phyloP scores from a whole-genome alignment of 1,140 invertebrate genomes.

The Eubasilissa regina region DNA sequence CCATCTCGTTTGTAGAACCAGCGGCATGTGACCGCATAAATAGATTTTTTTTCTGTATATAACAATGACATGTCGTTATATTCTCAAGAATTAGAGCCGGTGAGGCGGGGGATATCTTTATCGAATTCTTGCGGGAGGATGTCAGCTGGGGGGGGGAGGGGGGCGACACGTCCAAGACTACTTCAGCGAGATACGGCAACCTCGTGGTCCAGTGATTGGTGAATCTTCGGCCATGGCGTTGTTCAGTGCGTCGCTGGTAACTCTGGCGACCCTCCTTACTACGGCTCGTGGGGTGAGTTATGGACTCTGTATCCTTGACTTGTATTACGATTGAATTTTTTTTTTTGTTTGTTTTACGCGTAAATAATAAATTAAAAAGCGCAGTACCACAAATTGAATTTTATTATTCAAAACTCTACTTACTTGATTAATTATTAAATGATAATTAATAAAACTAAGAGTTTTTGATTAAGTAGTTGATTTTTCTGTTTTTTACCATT shows the following conservation, averaged over 20 bases:
- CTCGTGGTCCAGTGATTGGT: conserved; percentile 7
- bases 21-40: background rate
- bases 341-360: background rate
- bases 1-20: background rate
- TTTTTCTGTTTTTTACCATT: too few species aligned
- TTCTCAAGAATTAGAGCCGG: conserved; percentile 9
- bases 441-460: background rate
- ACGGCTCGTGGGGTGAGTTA: background rate
- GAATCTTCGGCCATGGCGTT: conserved; percentile 21
- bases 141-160: background rate
- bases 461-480: too few species aligned
- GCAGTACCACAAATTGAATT: background rate
- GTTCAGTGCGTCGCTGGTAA: background rate
- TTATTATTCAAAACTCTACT: background rate
- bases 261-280: background rate
- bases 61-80: conserved; percentile 33
- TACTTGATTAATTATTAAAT: background rate
- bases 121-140: conserved; percentile 5
- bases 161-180: background rate
- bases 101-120: background rate
- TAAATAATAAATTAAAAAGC: background rate
- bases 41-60: background rate
- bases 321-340: background rate
- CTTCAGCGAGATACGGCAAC: conserved; percentile 10
- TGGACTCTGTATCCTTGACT: background rate